Evolutionary conservation across 1,140 invertebrate genomes (phyloP).

Genomic region (Cryptotermes secundus): DNA sequence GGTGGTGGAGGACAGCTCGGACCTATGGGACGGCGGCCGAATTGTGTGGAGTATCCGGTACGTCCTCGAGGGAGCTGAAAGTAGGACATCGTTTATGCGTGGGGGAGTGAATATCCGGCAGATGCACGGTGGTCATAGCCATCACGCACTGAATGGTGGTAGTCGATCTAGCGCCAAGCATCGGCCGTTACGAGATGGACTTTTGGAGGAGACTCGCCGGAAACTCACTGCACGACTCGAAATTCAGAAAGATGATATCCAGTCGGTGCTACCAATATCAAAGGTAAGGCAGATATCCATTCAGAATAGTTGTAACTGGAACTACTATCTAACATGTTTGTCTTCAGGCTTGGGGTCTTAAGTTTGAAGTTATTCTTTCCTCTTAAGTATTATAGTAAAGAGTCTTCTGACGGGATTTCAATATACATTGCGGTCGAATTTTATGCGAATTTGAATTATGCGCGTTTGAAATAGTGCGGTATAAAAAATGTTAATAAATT

Average conservation of each 20-base stretch:
- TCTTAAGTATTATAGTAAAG: no score
- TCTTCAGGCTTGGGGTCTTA: neutral
- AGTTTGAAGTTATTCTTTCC: no score
- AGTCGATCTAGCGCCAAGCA: slow-evolving; percentile 48
- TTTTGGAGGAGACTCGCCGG: slow-evolving; percentile 55
- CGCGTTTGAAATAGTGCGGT: no score
- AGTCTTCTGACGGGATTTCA: no score
- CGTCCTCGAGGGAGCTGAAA: slow-evolving; percentile 61
- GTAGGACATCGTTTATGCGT: slow-evolving; percentile 46
- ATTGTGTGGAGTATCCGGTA: slow-evolving; percentile 80
- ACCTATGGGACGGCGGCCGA: slow-evolving; percentile 74
- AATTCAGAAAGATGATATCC: slow-evolving; percentile 92
- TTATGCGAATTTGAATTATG: no score
- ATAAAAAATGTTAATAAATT: no score
- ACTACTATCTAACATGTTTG: neutral
- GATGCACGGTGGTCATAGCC: slow-evolving; percentile 38
- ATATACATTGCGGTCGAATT: no score
- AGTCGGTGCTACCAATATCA: slow-evolving; percentile 90
- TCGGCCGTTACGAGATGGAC: slow-evolving; percentile 44
- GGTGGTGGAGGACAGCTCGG: slow-evolving; percentile 75
- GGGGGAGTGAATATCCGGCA: neutral
- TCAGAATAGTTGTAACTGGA: neutral
- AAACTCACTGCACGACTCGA: slow-evolving; percentile 81
- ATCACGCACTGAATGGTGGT: slow-evolving; percentile 51
- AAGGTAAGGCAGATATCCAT: slow-evolving; percentile 63